Evolutionary conservation across 2,797 vertebrate genomes (phyloP).

Genomic region (Phalanger gymnotis): DNA sequence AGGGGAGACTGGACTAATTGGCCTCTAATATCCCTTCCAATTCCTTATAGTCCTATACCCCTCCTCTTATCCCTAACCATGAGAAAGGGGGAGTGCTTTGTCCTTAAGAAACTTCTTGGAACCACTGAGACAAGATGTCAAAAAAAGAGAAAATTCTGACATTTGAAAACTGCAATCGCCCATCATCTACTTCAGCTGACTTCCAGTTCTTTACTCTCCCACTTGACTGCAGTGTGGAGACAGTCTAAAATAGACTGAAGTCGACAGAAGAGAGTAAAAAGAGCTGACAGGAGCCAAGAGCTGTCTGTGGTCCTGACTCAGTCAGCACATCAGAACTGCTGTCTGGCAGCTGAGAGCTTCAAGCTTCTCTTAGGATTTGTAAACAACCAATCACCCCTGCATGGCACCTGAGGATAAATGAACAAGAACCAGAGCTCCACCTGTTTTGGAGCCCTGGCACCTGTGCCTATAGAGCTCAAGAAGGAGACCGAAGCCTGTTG

Average conservation of each 20-base stretch:
- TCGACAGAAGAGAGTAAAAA: not conserved
- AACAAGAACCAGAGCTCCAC: not conserved
- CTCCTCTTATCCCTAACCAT: not conserved
- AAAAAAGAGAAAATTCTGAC: not conserved
- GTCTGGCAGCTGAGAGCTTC: not conserved
- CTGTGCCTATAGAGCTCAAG: not conserved
- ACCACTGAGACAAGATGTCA: not conserved
- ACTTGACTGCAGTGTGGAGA: not conserved
- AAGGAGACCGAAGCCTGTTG: not conserved
- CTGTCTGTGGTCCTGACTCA: not conserved
- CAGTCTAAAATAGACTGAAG: not conserved
- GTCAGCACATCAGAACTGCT: not conserved
- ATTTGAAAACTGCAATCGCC: not conserved
- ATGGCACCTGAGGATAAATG: not conserved
- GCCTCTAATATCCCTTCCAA: not conserved
- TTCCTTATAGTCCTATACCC: not conserved
- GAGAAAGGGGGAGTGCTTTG: not conserved
- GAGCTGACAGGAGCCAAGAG: not conserved
- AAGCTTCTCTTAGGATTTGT: not conserved
- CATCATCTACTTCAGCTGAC: not conserved
- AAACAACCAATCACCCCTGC: not conserved
- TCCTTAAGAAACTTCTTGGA: not conserved
- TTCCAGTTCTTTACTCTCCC: not conserved
- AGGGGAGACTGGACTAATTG: not conserved
- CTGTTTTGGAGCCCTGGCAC: not conserved